phyloP scores from a whole-genome alignment of 1,140 invertebrate species.

The Ptiloglossa arizonensis region DNA sequence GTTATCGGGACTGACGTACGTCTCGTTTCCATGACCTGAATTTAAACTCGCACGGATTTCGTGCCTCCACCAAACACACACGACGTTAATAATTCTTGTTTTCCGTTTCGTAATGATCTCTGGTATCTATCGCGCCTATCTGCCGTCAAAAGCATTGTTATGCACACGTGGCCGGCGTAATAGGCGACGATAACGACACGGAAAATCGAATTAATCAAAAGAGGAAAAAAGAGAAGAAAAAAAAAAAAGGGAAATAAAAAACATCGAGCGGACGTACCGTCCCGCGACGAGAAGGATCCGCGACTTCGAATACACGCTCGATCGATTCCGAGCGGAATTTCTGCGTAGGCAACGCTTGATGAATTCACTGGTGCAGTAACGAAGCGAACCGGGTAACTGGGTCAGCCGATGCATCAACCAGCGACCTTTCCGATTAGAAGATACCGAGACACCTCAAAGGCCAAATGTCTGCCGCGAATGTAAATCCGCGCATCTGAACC shows the following conservation, averaged over 20 bases:
- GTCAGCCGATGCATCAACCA: constrained; percentile 55
- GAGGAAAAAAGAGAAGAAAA: no score
- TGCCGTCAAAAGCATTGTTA: constrained; percentile 1
- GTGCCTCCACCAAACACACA: constrained; percentile 2
- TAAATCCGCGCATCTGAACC: constrained; percentile 34
- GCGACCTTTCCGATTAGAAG: constrained; percentile 50
- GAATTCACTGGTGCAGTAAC: constrained; percentile 17
- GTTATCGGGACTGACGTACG: constrained; percentile 24
- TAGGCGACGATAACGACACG: not conserved
- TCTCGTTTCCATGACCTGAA: constrained; percentile 51
- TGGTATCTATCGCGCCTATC: constrained; percentile 15
- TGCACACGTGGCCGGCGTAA: not conserved
- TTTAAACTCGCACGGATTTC: constrained; percentile 35
- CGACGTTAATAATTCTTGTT: constrained; percentile 16
- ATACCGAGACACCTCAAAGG: constrained; percentile 39
- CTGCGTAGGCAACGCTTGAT: constrained; percentile 40
- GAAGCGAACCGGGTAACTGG: constrained; percentile 45
- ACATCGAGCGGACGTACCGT: not conserved
- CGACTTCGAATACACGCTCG: not conserved
- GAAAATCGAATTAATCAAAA: no score
- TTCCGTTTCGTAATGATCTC: constrained; percentile 37
- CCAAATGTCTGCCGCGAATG: constrained; percentile 43
- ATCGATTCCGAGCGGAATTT: constrained; percentile 39
- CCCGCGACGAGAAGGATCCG: not conserved
- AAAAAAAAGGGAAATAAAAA: no score